phyloP scores from a whole-genome alignment of 1,140 invertebrate genomes.

The Microvelia longipes region DNA sequence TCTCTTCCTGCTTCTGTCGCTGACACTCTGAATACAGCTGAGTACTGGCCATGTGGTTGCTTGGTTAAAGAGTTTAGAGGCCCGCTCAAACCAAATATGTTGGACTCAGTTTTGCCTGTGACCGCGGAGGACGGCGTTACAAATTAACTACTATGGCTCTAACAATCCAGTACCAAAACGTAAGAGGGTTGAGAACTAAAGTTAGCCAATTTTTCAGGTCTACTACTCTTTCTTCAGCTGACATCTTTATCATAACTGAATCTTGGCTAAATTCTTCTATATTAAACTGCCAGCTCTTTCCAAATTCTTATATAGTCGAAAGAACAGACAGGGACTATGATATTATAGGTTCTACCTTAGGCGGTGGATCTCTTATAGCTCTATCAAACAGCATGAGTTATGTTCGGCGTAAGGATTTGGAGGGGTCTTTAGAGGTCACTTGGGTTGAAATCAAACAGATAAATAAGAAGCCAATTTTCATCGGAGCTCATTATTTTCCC shows the following conservation, averaged over 20 bases:
- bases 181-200: not conserved
- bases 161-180: not conserved
- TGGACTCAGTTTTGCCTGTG: not conserved
- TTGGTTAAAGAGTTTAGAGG: not conserved
- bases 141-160: not conserved
- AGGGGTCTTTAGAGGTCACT: not conserved
- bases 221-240: not conserved
- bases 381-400: not conserved
- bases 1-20: not conserved
- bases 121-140: not conserved
- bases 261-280: not conserved
- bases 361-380: not conserved
- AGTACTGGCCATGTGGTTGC: not conserved
- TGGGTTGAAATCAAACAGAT: too few relatives aligned
- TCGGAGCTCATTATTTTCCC: too few relatives aligned
- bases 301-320: not conserved
- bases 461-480: too few relatives aligned
- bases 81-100: not conserved
- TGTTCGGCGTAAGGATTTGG: not conserved
- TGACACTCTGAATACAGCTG: not conserved
- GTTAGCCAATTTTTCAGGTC: not conserved
- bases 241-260: not conserved
- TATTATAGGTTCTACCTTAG: not conserved
- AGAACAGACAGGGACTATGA: not conserved
- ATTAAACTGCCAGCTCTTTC: not conserved